phyloP scores from a whole-genome alignment of 2,888 invertebrate species.

The Drosophila birchii region DNA sequence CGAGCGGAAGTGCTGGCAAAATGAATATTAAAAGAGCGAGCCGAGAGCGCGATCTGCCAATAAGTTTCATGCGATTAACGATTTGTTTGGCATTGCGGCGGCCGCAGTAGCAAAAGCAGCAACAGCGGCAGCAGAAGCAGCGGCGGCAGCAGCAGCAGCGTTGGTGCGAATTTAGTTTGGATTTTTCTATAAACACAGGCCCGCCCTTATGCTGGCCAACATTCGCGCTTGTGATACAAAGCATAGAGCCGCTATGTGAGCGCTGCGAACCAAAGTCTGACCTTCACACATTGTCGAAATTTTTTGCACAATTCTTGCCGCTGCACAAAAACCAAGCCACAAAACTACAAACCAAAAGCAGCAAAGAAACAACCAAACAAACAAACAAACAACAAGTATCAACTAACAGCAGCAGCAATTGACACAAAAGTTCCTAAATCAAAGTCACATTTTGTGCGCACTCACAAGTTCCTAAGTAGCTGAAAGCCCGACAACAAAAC shows the following conservation, averaged over 20 bases:
- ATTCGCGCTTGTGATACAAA: conserved; percentile 65
- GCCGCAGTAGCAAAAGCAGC: conserved; percentile 5
- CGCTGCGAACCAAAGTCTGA: conserved; percentile 39
- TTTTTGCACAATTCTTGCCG: conserved; percentile 68
- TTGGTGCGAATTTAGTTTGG: conserved; percentile 31
- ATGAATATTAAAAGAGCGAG: conserved; percentile 31
- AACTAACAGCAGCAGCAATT: conserved; percentile 21
- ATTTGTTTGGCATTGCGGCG: conserved; percentile 72
- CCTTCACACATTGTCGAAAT: conserved; percentile 40
- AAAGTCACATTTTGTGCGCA: conserved; percentile 49
- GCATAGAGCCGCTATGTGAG: conserved; percentile 49
- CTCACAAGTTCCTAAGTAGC: conserved; percentile 53
- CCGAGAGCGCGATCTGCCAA: conserved; percentile 43
- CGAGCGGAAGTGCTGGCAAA: conserved; percentile 42
- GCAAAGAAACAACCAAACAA: conserved; percentile 18
- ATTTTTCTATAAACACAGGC: conserved; percentile 71
- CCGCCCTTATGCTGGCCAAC: conserved; percentile 70
- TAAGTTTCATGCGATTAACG: conserved; percentile 71
- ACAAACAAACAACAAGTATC: conserved; percentile 12
- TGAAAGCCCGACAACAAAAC: neutral
- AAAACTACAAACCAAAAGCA: conserved; percentile 14
- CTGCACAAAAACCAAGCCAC: conserved; percentile 18
- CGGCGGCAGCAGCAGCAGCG: conserved; percentile 40
- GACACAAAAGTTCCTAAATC: conserved; percentile 60
- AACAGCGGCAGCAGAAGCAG: conserved; percentile 32